phyloP scores from a whole-genome alignment of 1,140 invertebrate genomes.

The Scaptomyza graminum region DNA sequence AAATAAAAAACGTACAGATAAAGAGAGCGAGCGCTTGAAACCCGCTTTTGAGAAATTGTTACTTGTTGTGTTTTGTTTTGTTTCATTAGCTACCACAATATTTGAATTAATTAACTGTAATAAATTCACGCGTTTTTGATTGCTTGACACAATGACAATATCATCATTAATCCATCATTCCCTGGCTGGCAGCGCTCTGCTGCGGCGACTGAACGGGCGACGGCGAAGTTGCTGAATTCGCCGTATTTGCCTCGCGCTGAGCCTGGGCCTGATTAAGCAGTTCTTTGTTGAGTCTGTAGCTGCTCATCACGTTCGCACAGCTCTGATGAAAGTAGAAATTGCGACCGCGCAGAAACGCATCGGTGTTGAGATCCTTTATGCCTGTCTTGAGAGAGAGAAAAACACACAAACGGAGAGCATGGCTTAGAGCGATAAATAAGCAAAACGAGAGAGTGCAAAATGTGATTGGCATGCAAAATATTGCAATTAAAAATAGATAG shows the following conservation, averaged over 20 bases:
- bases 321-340: slow-evolving; percentile 83
- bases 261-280: slow-evolving; percentile 69
- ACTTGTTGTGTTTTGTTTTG: slow-evolving; percentile 39
- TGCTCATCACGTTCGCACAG: slow-evolving; percentile 83
- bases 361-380: slow-evolving; percentile 82
- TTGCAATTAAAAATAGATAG: slow-evolving; percentile 5
- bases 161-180: slow-evolving; percentile 57
- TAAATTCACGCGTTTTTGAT: slow-evolving; percentile 79
- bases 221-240: slow-evolving; percentile 60
- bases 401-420: slow-evolving; percentile 33
- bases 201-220: slow-evolving; percentile 72
- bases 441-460: not conserved
- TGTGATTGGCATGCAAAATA: slow-evolving; percentile 12
- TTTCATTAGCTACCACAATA: slow-evolving; percentile 73
- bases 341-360: slow-evolving; percentile 80
- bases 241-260: slow-evolving; percentile 41
- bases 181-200: slow-evolving; percentile 60
- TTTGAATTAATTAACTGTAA: slow-evolving; percentile 74
- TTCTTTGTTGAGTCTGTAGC: slow-evolving; percentile 77
- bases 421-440: slow-evolving; percentile 28
- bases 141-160: slow-evolving; percentile 40
- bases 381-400: slow-evolving; percentile 76
- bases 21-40: slow-evolving; percentile 28
- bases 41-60: slow-evolving; percentile 47
- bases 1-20: slow-evolving; percentile 3